These are phyloP conservation scores for Diploscapter pachys DNA, from an alignment of 1,140 invertebrate genomes.

Conservation along the genomic window DNA sequence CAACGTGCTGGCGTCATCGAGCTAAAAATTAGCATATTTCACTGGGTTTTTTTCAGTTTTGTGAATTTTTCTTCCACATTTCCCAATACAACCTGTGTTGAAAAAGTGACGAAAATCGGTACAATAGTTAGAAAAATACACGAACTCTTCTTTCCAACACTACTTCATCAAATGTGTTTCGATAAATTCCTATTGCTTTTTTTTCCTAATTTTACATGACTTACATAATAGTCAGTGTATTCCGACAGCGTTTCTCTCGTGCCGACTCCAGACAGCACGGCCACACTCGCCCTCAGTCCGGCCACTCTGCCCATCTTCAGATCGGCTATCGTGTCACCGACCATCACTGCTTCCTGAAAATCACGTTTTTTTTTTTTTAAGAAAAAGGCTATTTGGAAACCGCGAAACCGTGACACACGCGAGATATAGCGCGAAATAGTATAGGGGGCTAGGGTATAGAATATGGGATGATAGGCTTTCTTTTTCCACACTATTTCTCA, in stretches of 20 bases:
- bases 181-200: neutral
- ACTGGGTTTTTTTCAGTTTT: neutral
- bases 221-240: slow-evolving; percentile 35
- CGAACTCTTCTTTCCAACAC: neutral
- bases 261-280: slow-evolving; percentile 32
- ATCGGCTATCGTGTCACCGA: slow-evolving; percentile 36
- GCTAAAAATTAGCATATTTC: slow-evolving; percentile 8
- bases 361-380: no score
- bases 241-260: slow-evolving; percentile 17
- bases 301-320: slow-evolving; percentile 35
- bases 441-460: no score
- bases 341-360: slow-evolving; percentile 33
- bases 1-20: slow-evolving; percentile 28
- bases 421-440: no score
- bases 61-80: no score
- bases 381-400: no score
- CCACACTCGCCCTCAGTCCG: slow-evolving; percentile 26
- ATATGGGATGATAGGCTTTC: no score
- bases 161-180: neutral
- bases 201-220: slow-evolving; percentile 1
- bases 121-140: neutral
- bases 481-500: no score
- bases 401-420: no score
- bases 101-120: neutral
- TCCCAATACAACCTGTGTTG: no score